Evolutionary conservation across 2,888 invertebrate species (phyloP).

Genomic region (Ypsolopha scabrella): DNA sequence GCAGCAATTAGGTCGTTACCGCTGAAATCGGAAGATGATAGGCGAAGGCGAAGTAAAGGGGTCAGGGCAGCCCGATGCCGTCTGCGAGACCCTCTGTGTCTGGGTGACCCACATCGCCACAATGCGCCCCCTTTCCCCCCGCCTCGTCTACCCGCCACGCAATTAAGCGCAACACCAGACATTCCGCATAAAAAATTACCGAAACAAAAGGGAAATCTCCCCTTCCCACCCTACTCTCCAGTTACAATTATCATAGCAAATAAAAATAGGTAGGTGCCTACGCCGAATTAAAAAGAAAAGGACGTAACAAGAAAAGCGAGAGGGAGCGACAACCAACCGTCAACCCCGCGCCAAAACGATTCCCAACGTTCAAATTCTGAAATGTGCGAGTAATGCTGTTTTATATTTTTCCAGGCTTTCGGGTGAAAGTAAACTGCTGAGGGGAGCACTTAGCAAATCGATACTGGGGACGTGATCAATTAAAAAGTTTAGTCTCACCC

Average conservation of each 20-base stretch:
- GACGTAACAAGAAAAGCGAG: constrained; percentile 54
- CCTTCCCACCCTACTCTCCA: constrained; percentile 26
- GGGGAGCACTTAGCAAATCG: constrained; percentile 33
- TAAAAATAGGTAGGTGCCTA: constrained; percentile 52
- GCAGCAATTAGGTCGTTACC: background rate
- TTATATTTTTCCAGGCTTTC: constrained; percentile 37
- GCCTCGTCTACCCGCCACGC: constrained; percentile 27
- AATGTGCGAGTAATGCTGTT: constrained; percentile 29
- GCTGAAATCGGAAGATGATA: constrained; percentile 1
- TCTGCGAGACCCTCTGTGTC: background rate
- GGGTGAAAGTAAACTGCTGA: constrained; percentile 16
- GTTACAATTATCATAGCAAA: constrained; percentile 69
- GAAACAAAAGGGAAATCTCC: constrained; percentile 54
- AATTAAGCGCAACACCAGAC: constrained; percentile 66
- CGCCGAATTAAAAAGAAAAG: constrained; percentile 66
- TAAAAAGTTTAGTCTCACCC: constrained; percentile 16
- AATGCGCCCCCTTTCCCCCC: constrained; percentile 58
- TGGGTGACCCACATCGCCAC: constrained; percentile 54
- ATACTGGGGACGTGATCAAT: constrained; percentile 31
- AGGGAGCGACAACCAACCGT: constrained; percentile 42
- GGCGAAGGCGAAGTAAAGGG: constrained; percentile 37
- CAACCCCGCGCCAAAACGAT: constrained; percentile 25
- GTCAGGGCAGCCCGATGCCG: constrained; percentile 21
- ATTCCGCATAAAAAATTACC: constrained; percentile 56
- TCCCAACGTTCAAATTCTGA: constrained; percentile 32